Percentiles rank a stretch among this genome's conserved stretches.
Evolutionary conservation across 1,140 invertebrate genomes (phyloP).

Genomic region (Thaumatotibia leucotreta): DNA sequence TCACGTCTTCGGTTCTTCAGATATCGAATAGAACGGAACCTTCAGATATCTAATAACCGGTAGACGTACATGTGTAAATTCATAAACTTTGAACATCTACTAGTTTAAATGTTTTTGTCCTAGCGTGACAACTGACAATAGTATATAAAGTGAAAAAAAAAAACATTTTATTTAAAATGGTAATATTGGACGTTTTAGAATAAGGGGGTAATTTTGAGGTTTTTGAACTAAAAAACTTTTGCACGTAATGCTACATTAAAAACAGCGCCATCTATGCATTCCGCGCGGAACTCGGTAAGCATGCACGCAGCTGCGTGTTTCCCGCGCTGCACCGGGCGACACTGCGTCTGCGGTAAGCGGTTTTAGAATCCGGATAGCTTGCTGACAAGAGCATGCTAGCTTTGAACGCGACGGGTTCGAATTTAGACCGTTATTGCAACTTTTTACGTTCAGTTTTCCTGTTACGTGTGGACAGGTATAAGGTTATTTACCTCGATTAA

Average conservation of each 20-base stretch:
- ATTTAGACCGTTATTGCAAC: neutral
- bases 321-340: slow-evolving; percentile 22
- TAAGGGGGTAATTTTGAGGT: too few species aligned
- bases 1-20: neutral
- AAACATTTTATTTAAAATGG: too few species aligned
- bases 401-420: slow-evolving; percentile 1
- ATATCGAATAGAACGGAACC: neutral
- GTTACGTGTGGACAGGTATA: neutral
- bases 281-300: slow-evolving; percentile 32
- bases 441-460: neutral
- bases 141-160: too few species aligned
- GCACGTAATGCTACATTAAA: too few species aligned
- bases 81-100: too few species aligned
- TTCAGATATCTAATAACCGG: neutral
- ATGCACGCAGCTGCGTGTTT: slow-evolving; percentile 15
- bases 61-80: too few species aligned
- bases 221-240: too few species aligned
- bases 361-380: neutral
- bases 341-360: slow-evolving; percentile 20
- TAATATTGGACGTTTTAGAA: too few species aligned
- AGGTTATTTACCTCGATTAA: neutral
- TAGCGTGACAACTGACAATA: too few species aligned
- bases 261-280: slow-evolving; percentile 40
- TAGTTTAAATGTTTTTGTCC: too few species aligned
- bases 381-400: too few species aligned